Percentiles rank a stretch among this genome's conserved stretches.
These are phyloP conservation scores for Zoanthus gigantus DNA, from an alignment of 92 coral and sea anemone genomes.

Conservation along the genomic window DNA sequence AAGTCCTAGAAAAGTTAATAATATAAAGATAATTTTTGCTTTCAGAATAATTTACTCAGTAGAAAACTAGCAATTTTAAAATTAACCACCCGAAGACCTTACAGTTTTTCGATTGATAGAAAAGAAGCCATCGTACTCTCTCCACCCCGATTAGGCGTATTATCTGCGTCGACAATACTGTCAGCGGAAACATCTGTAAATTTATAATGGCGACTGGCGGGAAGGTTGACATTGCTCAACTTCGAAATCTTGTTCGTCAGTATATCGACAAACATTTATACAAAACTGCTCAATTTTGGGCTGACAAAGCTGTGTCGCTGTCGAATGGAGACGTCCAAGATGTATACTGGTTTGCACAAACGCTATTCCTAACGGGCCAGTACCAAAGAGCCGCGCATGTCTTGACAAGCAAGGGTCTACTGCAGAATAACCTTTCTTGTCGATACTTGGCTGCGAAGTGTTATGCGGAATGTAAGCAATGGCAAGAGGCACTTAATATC, in stretches of 20 bases:
- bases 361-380: constrained; percentile 88
- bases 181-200: constrained; percentile 63
- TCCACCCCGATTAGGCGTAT: constrained; percentile 45
- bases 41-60: background rate
- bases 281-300: constrained; percentile 98
- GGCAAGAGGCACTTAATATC: constrained; percentile 95
- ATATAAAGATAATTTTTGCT: background rate
- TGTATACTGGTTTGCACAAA: constrained; percentile 97
- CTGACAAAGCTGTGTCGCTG: constrained; percentile 95
- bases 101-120: background rate
- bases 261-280: constrained; percentile 96
- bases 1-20: background rate
- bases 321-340: constrained; percentile 95
- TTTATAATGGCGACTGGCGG: constrained; percentile 99
- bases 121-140: background rate
- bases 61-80: background rate
- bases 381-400: constrained; percentile 91
- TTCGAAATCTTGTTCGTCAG: constrained; percentile 96
- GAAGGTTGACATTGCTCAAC: constrained; percentile 98
- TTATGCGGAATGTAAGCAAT: constrained; percentile 92
- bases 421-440: constrained; percentile 87
- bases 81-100: background rate
- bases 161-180: constrained; percentile 31
- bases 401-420: constrained; percentile 81
- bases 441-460: constrained; percentile 97